phyloP scores from a whole-genome alignment of 2,113 vertebrate genomes.

The Cynoglossus semilaevis region DNA sequence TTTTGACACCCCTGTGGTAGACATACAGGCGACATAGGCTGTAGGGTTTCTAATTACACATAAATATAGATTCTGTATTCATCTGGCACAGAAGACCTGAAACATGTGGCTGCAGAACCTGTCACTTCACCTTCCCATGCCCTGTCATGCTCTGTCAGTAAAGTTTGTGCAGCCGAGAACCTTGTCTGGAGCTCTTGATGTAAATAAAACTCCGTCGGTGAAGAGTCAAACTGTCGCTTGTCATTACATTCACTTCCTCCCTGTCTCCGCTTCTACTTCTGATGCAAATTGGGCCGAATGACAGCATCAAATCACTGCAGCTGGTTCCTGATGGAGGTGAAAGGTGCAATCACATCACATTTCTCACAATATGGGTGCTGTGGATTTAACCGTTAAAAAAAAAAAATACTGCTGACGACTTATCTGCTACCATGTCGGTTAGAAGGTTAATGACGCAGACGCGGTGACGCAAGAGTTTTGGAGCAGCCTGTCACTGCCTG shows the following conservation, averaged over 20 bases:
- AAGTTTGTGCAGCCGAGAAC: not conserved
- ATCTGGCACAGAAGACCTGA: too few species aligned
- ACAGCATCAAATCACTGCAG: not conserved
- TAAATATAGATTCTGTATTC: too few species aligned
- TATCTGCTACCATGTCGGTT: not conserved
- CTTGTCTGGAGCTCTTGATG: not conserved
- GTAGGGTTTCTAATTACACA: too few species aligned
- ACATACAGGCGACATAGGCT: too few species aligned
- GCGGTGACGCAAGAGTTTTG: too few species aligned
- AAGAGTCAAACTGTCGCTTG: not conserved
- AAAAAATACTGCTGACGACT: not conserved
- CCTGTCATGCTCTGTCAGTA: not conserved
- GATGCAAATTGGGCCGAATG: slow-evolving; percentile 32
- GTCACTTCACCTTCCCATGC: too few species aligned
- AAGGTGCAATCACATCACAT: slow-evolving; percentile 23
- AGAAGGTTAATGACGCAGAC: not conserved
- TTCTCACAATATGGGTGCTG: not conserved
- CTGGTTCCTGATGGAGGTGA: not conserved
- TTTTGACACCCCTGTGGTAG: too few species aligned
- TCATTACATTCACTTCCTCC: not conserved
- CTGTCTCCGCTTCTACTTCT: not conserved
- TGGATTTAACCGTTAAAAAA: slow-evolving; percentile 3
- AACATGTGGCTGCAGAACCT: not conserved
- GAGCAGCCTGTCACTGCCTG: too few species aligned
- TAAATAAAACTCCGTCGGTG: not conserved